Base-by-base conservation (phyloP, 2,888 invertebrate species). In the Melanostoma scalare region DNA sequence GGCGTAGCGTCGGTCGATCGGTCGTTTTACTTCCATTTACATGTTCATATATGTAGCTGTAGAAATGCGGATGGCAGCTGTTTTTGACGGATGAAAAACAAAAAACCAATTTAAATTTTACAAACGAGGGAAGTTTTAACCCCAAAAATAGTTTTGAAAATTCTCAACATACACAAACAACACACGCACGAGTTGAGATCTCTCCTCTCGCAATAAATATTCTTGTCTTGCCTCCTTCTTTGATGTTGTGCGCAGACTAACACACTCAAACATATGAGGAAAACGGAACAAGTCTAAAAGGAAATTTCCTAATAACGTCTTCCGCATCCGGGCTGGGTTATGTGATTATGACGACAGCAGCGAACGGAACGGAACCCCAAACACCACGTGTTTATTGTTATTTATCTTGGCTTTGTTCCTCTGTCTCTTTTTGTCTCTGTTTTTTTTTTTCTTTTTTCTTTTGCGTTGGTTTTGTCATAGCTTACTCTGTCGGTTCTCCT, bases 261-360 rank as follows among this genome's bases (percentile, higher is more conserved):
- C n/a, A 36, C 35, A 5, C 31, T 20, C 20, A 20, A 20, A 31
- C 2, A 60, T 33, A 82, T 69, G 65, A 53, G 50, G 53, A 79
- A 60, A 84, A 75, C 79, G 84, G 71, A 84, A 79, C 68, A 56
- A 74, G 50, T 44, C 78, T 69, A 72, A 86, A 85, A 85, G 85
- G 85, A 87, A 87, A 86, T 86, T 86, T 86, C 86, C 86, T 85
- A 86, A 87, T 86, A 86, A 82, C 73, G 80, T 81, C 85, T 87
- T 86, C 87, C 87, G 87, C 87, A 87, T 87, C 87, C 87, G 87
- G 80, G 68, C 31, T 33, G 4, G 33, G 33, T 4, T 56, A 31
- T 0, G 36, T 30, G 46, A 61, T 40, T 55, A 56, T 60, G 65
- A 77, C 50, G 61, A 69, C 78, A 65, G 50, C 50, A 9, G 30